These are phyloP conservation scores for Ceyx margarethae DNA, from an alignment of 2,113 vertebrate genomes.

Conservation along the genomic window DNA sequence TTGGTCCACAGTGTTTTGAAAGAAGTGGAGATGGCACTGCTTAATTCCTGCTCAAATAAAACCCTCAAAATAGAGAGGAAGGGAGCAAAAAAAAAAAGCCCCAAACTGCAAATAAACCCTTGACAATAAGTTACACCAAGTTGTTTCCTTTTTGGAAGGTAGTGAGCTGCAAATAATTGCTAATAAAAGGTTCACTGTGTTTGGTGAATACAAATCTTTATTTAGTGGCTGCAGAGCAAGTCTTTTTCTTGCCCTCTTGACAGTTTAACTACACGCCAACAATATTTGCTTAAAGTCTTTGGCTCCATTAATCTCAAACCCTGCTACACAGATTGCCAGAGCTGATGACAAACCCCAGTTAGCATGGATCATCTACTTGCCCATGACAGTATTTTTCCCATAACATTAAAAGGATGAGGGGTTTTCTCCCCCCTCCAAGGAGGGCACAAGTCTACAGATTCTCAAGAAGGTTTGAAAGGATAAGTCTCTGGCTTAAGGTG, in stretches of 20 bases:
- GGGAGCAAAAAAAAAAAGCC: neutral
- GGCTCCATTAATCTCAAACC: constrained; percentile 71
- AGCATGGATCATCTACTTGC: constrained; percentile 66
- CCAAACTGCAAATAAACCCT: constrained; percentile 56
- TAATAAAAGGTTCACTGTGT: constrained; percentile 68
- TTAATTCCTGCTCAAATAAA: constrained; percentile 24
- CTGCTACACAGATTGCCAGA: constrained; percentile 54
- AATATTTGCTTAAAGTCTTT: constrained; percentile 73
- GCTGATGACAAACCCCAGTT: constrained; percentile 71
- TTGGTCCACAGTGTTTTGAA: neutral
- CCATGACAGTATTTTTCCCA: constrained; percentile 64
- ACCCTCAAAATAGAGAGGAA: neutral
- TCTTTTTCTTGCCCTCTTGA: constrained; percentile 71
- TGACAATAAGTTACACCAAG: constrained; percentile 57
- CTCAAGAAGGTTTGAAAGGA: constrained; percentile 55
- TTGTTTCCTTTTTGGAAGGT: constrained; percentile 67
- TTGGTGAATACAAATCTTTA: constrained; percentile 71
- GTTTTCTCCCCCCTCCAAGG: constrained; percentile 3
- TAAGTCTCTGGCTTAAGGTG: constrained; percentile 63
- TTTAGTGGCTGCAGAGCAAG: constrained; percentile 63
- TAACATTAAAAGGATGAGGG: constrained; percentile 37
- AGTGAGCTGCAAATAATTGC: constrained; percentile 69
- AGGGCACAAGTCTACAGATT: constrained; percentile 38
- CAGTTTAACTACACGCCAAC: constrained; percentile 72
- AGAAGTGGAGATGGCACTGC: neutral